Evolutionary conservation across 1,140 invertebrate genomes (phyloP).

Genomic region (Drosophila suzukii): DNA sequence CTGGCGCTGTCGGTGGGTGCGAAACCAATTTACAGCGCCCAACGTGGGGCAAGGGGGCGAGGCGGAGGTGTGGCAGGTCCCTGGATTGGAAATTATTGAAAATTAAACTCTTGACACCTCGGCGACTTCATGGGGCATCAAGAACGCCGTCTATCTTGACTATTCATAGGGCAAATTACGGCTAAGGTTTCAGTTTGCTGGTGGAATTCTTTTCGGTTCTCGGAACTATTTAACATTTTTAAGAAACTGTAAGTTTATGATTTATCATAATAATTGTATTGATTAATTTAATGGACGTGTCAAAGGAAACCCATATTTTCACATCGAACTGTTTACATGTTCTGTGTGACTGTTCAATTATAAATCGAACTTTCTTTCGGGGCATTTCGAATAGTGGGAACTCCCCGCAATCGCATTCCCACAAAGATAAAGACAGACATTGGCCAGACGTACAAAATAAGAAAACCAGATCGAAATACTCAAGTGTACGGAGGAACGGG

Average conservation of each 20-base stretch:
- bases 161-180: conserved; percentile 21
- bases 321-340: not conserved
- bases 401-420: conserved; percentile 42
- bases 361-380: conserved; percentile 28
- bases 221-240: not conserved
- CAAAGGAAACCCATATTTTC: not conserved
- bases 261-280: too few species aligned
- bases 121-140: conserved; percentile 18
- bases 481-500: conserved; percentile 28
- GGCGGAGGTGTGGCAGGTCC: conserved; percentile 17
- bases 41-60: not conserved
- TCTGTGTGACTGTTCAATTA: conserved; percentile 39
- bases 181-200: conserved; percentile 22
- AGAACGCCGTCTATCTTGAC: conserved; percentile 24
- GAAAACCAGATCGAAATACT: conserved; percentile 17
- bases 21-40: conserved; percentile 48
- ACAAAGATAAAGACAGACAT: conserved; percentile 40
- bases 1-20: conserved; percentile 43
- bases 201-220: not conserved
- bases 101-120: conserved; percentile 50
- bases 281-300: too few species aligned
- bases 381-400: conserved; percentile 36
- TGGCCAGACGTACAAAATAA: conserved; percentile 26
- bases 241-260: too few species aligned
- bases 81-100: conserved; percentile 41